A percentile compares a stretch with the other conserved stretches of the same genome.
Conservation (phyloP, 2,797 vertebrate species). For the Coregonus ussuriensis region DNA sequence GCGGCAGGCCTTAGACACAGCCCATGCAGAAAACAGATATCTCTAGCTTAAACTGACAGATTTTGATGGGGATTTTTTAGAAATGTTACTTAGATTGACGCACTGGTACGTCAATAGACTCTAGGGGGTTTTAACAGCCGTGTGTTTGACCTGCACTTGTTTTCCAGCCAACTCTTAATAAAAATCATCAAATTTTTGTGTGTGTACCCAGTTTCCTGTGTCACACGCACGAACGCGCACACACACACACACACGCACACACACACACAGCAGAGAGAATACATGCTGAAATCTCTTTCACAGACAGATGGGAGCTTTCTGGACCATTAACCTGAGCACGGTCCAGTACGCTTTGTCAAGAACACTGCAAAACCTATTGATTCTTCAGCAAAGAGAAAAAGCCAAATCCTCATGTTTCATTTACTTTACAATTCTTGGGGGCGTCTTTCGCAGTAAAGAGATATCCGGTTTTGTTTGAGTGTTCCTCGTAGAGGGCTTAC, state of each 20-base stretch:
- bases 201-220: slow-evolving; percentile 44
- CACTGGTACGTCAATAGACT: too few relatives aligned
- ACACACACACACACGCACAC: background rate
- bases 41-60: too few relatives aligned
- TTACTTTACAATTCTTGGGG: slow-evolving; percentile 70
- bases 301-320: slow-evolving; percentile 75
- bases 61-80: too few relatives aligned
- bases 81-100: too few relatives aligned
- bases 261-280: slow-evolving; percentile 5
- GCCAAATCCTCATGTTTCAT: slow-evolving; percentile 66
- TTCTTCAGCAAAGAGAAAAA: slow-evolving; percentile 68
- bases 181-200: slow-evolving; percentile 56
- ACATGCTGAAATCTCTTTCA: slow-evolving; percentile 66
- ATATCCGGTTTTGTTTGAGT: slow-evolving; percentile 43
- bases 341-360: slow-evolving; percentile 69
- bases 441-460: slow-evolving; percentile 14
- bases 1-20: too few relatives aligned
- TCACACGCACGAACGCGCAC: background rate
- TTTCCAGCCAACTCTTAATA: slow-evolving; percentile 60
- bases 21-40: too few relatives aligned
- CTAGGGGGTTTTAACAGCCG: slow-evolving; percentile 29
- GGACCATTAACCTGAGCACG: slow-evolving; percentile 72
- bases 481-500: slow-evolving; percentile 15
- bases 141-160: slow-evolving; percentile 45
- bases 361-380: slow-evolving; percentile 69